Evolutionary conservation across 2,113 vertebrate species (phyloP).

Genomic region (Coturnix japonica): DNA sequence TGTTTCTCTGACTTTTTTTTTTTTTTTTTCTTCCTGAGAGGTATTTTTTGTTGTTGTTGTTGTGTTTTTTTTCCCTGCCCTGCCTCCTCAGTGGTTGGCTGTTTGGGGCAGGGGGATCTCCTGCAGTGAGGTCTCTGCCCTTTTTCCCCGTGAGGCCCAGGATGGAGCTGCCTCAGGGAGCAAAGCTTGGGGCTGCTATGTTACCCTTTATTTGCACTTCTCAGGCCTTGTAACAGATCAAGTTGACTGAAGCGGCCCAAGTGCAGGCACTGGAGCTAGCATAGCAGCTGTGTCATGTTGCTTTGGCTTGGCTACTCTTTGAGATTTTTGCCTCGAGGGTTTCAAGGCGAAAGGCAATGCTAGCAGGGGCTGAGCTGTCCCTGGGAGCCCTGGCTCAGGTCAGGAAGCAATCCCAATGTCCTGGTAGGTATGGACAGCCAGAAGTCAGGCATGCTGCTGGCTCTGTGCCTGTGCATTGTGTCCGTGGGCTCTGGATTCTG

Average conservation of each 20-base stretch:
- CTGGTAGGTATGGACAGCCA: neutral
- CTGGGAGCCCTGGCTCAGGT: neutral
- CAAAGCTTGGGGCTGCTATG: neutral
- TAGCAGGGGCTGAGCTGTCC: neutral
- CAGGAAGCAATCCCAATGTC: neutral
- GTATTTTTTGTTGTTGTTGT: neutral
- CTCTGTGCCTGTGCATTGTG: neutral
- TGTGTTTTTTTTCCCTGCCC: neutral
- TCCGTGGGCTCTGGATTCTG: neutral
- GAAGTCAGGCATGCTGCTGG: rapidly evolving
- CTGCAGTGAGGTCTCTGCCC: neutral
- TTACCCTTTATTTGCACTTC: neutral
- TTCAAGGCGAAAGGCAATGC: neutral
- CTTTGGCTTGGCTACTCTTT: neutral
- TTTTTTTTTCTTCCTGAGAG: neutral
- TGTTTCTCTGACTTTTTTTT: neutral
- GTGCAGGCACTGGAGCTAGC: neutral
- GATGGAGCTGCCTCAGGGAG: neutral
- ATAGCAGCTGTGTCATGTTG: neutral
- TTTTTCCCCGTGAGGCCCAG: neutral
- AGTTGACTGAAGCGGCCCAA: neutral
- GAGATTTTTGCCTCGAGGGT: neutral
- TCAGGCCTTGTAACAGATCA: neutral
- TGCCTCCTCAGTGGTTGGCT: neutral
- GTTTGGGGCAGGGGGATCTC: neutral